These are phyloP conservation scores for Acestrorhynchus altus DNA, from an alignment of 2,797 vertebrate genomes.

Conservation along the genomic window DNA sequence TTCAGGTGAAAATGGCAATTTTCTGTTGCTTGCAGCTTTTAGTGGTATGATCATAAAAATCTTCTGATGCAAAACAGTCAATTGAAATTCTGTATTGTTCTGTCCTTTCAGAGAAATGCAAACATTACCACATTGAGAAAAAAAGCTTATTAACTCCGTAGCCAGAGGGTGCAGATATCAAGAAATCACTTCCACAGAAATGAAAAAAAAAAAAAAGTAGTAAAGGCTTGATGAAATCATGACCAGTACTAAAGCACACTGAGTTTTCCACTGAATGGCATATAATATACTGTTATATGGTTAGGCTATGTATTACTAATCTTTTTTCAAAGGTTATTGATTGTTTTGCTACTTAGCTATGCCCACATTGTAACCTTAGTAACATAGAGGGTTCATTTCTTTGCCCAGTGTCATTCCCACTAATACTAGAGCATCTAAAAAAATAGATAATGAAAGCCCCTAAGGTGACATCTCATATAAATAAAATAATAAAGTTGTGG, in stretches of 20 bases:
- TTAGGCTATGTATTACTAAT: too few relatives aligned
- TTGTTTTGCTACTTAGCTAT: too few relatives aligned
- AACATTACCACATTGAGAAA: not conserved
- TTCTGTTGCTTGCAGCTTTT: not conserved
- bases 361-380: too few relatives aligned
- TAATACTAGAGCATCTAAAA: too few relatives aligned
- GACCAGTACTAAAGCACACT: not conserved
- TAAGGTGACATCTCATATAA: too few relatives aligned
- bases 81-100: not conserved
- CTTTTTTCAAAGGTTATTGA: too few relatives aligned
- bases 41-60: not conserved
- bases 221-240: not conserved
- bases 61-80: not conserved
- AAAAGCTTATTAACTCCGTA: not conserved
- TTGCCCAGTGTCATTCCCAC: too few relatives aligned
- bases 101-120: not conserved
- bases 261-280: not conserved
- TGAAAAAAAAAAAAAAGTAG: not conserved
- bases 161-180: not conserved
- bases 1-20: not conserved
- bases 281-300: too few relatives aligned
- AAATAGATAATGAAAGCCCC: too few relatives aligned
- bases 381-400: too few relatives aligned
- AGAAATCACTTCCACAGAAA: not conserved
- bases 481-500: too few relatives aligned